Evolutionary conservation across 2,888 invertebrate species (phyloP).

Genomic region (Melinaea menophilus): DNA sequence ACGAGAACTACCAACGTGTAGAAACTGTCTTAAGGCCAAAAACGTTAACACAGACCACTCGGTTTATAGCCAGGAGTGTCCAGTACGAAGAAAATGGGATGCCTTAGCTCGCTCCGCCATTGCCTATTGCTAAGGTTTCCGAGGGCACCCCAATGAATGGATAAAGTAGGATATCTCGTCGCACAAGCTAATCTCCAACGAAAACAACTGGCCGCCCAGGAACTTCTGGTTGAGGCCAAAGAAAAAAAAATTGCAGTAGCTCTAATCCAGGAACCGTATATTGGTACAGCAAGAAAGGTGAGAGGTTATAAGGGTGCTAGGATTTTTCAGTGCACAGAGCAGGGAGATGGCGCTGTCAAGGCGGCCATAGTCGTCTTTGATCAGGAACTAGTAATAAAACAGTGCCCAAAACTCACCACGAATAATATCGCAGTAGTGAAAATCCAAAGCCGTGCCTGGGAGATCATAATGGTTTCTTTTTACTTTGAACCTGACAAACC

Average conservation of each 20-base stretch:
- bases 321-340: not conserved
- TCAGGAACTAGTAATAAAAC: too few species aligned
- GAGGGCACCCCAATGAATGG: too few species aligned
- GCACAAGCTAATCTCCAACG: constrained; percentile 15
- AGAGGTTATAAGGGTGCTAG: constrained; percentile 7
- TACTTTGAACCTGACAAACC: constrained; percentile 7
- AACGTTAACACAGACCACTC: constrained; percentile 11
- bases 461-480: too few species aligned
- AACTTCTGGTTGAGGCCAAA: constrained; percentile 9
- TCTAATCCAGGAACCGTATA: constrained; percentile 25
- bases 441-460: too few species aligned
- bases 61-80: constrained; percentile 19
- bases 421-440: too few species aligned
- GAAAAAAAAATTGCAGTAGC: constrained; percentile 10
- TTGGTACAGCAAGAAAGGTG: constrained; percentile 2
- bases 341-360: too few species aligned
- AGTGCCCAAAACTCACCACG: too few species aligned
- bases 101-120: constrained; percentile 15
- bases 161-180: too few species aligned
- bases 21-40: constrained; percentile 21
- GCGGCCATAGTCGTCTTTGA: too few species aligned
- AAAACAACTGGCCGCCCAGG: constrained; percentile 4
- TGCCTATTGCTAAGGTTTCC: too few species aligned
- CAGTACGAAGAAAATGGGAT: constrained; percentile 22
- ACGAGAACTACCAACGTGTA: constrained; percentile 11